Base-by-base conservation (phyloP, 2,797 vertebrate species). In the Amphiprion clarkii region DNA sequence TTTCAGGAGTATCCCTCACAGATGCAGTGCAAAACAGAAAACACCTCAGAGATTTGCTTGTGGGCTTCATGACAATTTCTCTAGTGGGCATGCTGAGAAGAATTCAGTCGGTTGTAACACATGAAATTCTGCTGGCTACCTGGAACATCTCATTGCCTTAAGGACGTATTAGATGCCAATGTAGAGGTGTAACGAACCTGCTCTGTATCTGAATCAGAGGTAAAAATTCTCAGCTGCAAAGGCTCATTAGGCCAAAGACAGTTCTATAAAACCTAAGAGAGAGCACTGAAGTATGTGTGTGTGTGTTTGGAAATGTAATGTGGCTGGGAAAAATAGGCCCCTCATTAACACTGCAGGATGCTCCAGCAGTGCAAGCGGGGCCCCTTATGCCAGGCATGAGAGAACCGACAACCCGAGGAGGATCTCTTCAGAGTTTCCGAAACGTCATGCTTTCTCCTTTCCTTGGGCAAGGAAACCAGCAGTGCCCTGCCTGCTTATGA, bases 381-480 rank as follows among this genome's bases (percentile, higher is more conserved):
- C 58, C 69, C 77, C 84, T 74, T 65, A 67, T 82, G 79, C 64
- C 82, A 81, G 65, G 72, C 76, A 55, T 79, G 79, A 86, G 82
- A 79, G 79, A 70, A 69, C 74, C 36, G 21, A 31, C 70, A 65
- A 76, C 23, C 72, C 16, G 21, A 69, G 59, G 86, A 89, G 87
- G 71, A 85, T 88, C 85, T 87, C 79, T 80, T 93, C 88, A 89
- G 59, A 90, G 75, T 94, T 94, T 93, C 93, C 92, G 53, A 85
- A 88, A 87, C 91, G 85, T 93, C 91, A 94, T 89, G 67, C 64
- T 90, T 88, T 73, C 87, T 84, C 88, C 86, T 72, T 71, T 82
- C 91, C 89, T 70, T 53, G 76, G 87, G 92, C 90, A 9, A 88
- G 83, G 87, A 86, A 87, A 79, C 3, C 62, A 19, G 66, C 78